Evolutionary conservation across 2,113 vertebrate species (phyloP).

Genomic region (Odocoileus hemionus): DNA sequence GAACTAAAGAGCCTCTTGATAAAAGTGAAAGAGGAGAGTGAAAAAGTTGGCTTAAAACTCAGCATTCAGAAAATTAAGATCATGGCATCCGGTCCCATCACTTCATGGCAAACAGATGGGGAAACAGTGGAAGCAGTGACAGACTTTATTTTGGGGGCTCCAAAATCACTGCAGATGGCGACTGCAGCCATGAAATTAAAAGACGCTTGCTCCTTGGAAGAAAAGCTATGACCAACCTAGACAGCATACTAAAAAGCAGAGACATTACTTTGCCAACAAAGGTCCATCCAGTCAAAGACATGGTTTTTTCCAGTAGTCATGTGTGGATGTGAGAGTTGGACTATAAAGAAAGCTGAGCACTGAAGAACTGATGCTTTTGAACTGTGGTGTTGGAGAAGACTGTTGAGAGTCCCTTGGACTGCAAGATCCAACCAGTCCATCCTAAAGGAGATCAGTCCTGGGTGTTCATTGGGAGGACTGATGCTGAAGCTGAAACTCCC

Average conservation of each 20-base stretch:
- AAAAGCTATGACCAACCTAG: not conserved
- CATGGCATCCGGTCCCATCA: not conserved
- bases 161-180: not conserved
- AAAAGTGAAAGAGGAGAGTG: not conserved
- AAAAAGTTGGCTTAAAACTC: not conserved
- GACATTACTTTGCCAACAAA: not conserved
- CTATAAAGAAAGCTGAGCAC: not conserved
- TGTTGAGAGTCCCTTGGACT: not conserved
- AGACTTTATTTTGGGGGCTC: not conserved
- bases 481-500: not conserved
- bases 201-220: not conserved
- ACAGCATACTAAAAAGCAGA: not conserved
- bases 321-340: not conserved
- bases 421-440: not conserved
- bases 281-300: not conserved
- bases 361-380: not conserved
- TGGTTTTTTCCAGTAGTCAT: not conserved
- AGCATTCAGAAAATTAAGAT: not conserved
- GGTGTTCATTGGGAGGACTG: not conserved
- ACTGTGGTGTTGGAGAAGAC: not conserved
- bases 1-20: not conserved
- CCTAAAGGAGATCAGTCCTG: not conserved
- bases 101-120: not conserved
- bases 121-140: not conserved
- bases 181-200: not conserved